Percentiles rank a stretch among this genome's conserved stretches.
phyloP scores from a whole-genome alignment of 2,888 invertebrate genomes.

The Noctua pronuba region DNA sequence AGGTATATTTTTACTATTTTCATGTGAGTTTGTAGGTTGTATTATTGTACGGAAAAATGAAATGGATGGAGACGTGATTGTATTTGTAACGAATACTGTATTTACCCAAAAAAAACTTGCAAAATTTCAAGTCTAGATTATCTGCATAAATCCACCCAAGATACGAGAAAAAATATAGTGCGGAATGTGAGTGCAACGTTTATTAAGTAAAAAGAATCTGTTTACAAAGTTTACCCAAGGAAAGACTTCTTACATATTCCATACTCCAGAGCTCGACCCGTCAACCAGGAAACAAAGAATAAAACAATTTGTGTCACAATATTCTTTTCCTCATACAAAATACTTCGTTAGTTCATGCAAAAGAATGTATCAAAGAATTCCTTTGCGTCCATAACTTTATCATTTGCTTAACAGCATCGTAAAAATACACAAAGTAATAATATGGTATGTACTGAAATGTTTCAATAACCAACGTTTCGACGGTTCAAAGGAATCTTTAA shows the following conservation, averaged over 20 bases:
- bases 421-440: constrained; percentile 52
- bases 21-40: not conserved
- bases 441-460: constrained; percentile 28
- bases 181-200: not conserved
- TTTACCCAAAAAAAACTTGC: not conserved
- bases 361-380: constrained; percentile 49
- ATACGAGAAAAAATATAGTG: not conserved
- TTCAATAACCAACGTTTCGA: constrained; percentile 45
- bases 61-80: not conserved
- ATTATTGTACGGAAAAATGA: not conserved
- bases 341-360: constrained; percentile 26
- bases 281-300: constrained; percentile 14
- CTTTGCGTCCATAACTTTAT: constrained; percentile 46
- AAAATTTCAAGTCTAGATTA: not conserved
- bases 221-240: not conserved
- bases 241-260: not conserved
- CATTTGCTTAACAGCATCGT: constrained; percentile 44
- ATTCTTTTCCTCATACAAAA: constrained; percentile 30
- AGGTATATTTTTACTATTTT: not conserved
- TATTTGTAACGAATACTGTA: not conserved
- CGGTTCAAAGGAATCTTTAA: constrained; percentile 34
- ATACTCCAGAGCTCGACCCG: not conserved
- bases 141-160: not conserved
- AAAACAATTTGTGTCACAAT: constrained; percentile 34
- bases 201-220: not conserved